phyloP scores from a whole-genome alignment of 2,113 vertebrate genomes.

The Eidolon helvum region DNA sequence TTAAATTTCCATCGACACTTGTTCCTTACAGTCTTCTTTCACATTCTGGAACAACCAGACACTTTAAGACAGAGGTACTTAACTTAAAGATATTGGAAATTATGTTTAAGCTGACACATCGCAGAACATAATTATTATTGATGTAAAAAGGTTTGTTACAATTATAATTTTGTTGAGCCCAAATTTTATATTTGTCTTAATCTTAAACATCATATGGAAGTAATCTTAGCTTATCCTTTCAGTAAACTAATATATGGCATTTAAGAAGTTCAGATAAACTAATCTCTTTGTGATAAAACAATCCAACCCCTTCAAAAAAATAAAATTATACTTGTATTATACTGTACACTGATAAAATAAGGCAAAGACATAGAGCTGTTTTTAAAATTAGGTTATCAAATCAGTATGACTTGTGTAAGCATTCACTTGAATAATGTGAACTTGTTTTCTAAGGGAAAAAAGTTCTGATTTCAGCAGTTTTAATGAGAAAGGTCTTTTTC shows the following conservation, averaged over 20 bases:
- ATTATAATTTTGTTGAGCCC: not conserved
- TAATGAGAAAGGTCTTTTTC: not conserved
- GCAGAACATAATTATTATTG: not conserved
- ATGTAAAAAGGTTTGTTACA: not conserved
- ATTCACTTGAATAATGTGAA: not conserved
- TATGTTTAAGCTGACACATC: not conserved
- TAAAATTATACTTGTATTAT: not conserved
- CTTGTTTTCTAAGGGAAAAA: not conserved
- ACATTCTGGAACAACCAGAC: not conserved
- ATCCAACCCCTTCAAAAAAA: not conserved
- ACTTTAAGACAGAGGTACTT: not conserved
- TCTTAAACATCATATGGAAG: not conserved
- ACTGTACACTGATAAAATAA: not conserved
- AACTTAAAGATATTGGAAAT: not conserved
- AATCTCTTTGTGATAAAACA: not conserved
- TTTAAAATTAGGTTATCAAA: not conserved
- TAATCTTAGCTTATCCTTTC: constrained; percentile 21
- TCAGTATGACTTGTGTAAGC: not conserved
- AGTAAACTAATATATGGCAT: not conserved
- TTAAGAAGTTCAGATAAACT: not conserved
- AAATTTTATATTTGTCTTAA: not conserved
- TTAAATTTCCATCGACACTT: not conserved
- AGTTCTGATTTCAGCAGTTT: not conserved
- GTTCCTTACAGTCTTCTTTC: not conserved
- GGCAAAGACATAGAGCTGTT: not conserved